Percentiles rank a stretch among this genome's conserved stretches.
These are phyloP conservation scores for Drosophila neocordata DNA, from an alignment of 1,140 invertebrate species.

Conservation along the genomic window DNA sequence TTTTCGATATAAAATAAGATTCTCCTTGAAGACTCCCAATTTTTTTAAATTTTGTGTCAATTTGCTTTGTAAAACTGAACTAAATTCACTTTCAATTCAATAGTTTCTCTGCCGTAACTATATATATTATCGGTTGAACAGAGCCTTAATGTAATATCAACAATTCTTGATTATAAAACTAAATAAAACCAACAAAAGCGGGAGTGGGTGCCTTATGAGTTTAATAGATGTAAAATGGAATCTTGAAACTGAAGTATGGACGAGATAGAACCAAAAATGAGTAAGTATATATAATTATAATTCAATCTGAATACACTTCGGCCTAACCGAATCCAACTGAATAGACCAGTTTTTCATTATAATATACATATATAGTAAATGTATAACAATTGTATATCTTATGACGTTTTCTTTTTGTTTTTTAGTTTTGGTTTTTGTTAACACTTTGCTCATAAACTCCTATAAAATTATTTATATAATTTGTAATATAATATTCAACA, in stretches of 20 bases:
- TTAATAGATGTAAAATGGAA: background rate
- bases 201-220: background rate
- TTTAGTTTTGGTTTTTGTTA: slow-evolving; percentile 24
- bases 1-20: no score
- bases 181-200: background rate
- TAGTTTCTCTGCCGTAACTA: no score
- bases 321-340: slow-evolving; percentile 12
- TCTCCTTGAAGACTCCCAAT: no score
- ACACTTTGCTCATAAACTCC: slow-evolving; percentile 55
- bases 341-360: slow-evolving; percentile 38
- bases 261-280: slow-evolving; percentile 3
- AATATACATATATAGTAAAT: slow-evolving; percentile 22
- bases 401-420: slow-evolving; percentile 21
- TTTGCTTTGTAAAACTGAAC: no score
- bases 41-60: no score
- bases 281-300: background rate
- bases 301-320: slow-evolving; percentile 14
- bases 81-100: no score
- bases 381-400: slow-evolving; percentile 23
- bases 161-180: background rate
- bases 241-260: slow-evolving; percentile 34
- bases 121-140: no score
- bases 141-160: background rate
- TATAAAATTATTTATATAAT: slow-evolving; percentile 51
- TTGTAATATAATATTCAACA: slow-evolving; percentile 9